Evolutionary conservation across 2,113 vertebrate genomes (phyloP), one percentile per base, ranked within the genome.

Genomic region (Cryptomyrus ogoouensis): DNA sequence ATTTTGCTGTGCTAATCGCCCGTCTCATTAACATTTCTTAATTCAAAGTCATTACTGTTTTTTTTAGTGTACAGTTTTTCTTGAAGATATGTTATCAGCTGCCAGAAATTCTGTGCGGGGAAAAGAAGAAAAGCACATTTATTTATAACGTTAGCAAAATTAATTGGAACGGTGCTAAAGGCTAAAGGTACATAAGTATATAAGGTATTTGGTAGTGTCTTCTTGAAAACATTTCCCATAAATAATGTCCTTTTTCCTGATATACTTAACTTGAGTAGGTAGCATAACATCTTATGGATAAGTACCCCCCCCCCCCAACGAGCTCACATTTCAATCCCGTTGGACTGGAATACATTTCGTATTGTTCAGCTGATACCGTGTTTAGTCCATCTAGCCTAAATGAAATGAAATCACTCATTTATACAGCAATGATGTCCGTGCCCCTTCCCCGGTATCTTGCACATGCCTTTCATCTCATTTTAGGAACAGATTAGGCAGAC

Each of bases 1-100:
- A 80, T 91, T 91, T 90, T 94, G 90, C 92, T 93, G 87, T 91
- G 91, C 90, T 93, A 94, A 95, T 94, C 93, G 93, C 91, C 89
- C 90, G 83, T 87, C 88, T 91, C 70, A 92, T 93, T 94, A 94
- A 56, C 92, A 93, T 90, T 66, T 44, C n/a, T n/a, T 24, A 39
- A 62, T 88, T 88, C 15, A 56, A 66, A 62, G 70, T 44, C 15
- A 88, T 66, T 58, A 62, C 31, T 62, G 53, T 31, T 53, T 21
- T 35, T 19, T 39, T 58, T 58, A 88, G 27, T 44, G 7, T n/a
- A 39, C 15, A 77, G 15, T 17, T 12, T 15, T 12, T 77, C 15
- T 15, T 77, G 70, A 35, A 77, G 17, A 77, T 77, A 42, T 42
- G 15, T 77, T 42, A 77, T 39, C 31, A 31, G 15, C 17, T 77